Evolutionary conservation across 2,113 vertebrate species (phyloP).

Genomic region (Pontoporia blainvillei): DNA sequence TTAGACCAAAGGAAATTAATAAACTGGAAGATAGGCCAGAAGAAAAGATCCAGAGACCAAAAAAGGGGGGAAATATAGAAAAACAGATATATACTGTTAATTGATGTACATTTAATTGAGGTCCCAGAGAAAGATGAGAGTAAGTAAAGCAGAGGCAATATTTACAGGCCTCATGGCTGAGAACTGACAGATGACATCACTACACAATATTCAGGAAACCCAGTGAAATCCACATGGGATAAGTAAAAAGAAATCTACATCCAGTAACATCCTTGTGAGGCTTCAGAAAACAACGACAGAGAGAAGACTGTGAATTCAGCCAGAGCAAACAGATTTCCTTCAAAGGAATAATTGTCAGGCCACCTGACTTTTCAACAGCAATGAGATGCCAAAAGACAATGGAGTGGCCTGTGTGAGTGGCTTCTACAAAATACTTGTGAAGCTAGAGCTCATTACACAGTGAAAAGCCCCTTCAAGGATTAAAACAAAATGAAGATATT

Average conservation of each 20-base stretch:
- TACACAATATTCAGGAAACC: neutral
- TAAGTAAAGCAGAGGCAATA: neutral
- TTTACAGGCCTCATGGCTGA: neutral
- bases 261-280: neutral
- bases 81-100: neutral
- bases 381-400: neutral
- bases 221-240: neutral
- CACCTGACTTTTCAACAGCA: neutral
- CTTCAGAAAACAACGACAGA: neutral
- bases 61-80: neutral
- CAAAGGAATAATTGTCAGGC: neutral
- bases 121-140: neutral
- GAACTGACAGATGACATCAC: neutral
- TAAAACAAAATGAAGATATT: neutral
- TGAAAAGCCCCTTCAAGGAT: neutral
- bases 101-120: neutral
- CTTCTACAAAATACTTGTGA: neutral
- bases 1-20: neutral
- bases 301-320: neutral
- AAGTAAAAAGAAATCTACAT: neutral
- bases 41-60: neutral
- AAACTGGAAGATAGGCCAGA: neutral
- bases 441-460: neutral
- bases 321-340: neutral
- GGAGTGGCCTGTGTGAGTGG: neutral